Evolutionary conservation across 2,888 invertebrate species (phyloP), one percentile per base, ranked within the genome.

Genomic region (Netelia inedita): DNA sequence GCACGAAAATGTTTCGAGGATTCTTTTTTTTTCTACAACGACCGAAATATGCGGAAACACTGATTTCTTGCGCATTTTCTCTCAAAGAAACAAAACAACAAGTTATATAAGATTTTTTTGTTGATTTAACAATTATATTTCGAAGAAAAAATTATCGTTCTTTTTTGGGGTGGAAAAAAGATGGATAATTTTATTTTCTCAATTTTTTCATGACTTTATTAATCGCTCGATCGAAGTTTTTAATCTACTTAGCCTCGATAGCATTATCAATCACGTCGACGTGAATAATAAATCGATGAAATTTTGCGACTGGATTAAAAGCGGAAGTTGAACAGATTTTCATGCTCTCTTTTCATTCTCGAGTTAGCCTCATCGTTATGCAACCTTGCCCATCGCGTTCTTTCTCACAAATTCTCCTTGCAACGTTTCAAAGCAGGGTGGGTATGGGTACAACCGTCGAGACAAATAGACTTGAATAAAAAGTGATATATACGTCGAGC

Each of bases 401-500:
- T 14, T 14, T 46, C 46, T 46, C 46, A 10, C 3, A 2, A 8
- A 46, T 14, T 46, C 14, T 46, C 46, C 11, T 46, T 2, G 46
- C 14, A 1, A 2, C 11, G 35, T 35, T 6, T 35, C 35, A 6
- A 6, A 46, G n/a, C 21, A 43, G 59, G 41, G 35, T 63, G 63
- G 35, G n/a, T 14, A 43, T 63, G 63, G 35, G n/a, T 14, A 43
- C 14, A 71, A 21, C 41, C 16, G 16, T 50, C 59, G 43, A 57
- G 23, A n/a, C 59, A 23, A 57, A 59, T 59, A 57, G 21, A 59
- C 21, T 55, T n/a, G n/a, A 23, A 59, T 43, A n/a, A n/a, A 55
- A 72, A 59, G 72, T 43, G 19, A 81, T 11, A 46, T 46, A 71
- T 59, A 50, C 46, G 14, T 55, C 10, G n/a, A 50, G 35, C 19